Base-by-base conservation (phyloP, 1,140 invertebrate species). In the Anthonomus grandis region DNA sequence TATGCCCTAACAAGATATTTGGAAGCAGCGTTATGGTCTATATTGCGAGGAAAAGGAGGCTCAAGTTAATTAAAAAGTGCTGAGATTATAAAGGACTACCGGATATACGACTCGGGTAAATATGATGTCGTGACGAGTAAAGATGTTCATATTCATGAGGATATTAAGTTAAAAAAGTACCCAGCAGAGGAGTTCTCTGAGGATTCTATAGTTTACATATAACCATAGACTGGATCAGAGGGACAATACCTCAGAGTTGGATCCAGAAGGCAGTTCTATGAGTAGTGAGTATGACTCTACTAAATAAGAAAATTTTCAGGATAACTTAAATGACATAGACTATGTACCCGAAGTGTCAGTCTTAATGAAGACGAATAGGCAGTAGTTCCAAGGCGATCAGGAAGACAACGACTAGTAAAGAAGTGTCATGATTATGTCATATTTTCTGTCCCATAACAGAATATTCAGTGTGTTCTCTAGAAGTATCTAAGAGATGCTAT, bases 11-110 rank as follows among this genome's bases (percentile, higher is more conserved):
- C 10, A 56, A 64, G 52, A 54, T 70, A 23, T 69, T 71, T 67
- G 67, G 68, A n/a, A n/a, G n/a, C n/a, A n/a, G n/a, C n/a, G 60
- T 47, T 1, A 70, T 70, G 67, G 65, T 70, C 1, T 67, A 69
- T 46, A 44, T 70, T 1, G 59, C 66, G 21, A 66, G 69, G 63
- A 45, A 55, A 41, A 66, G 56, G 45, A 38, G 62, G 23, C 10
- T 15, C 8, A 72, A 72, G 47, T 66, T 61, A 39, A 47, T 61
- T 24, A 60, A 59, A 47, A 66, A 65, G 39, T 46, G 6, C 13
- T 24, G 59, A 62, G 31, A 44, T 59, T 9, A 47, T 25, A 10
- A 60, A 66, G 53, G 59, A 62, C 22, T 67, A 67, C 22, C 23
- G 57, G 48, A 4, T 62, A n/a, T 61, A 55, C 54, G 57, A 74